Conservation (phyloP, 2,888 invertebrate genomes). For the Cheilosia soror region DNA sequence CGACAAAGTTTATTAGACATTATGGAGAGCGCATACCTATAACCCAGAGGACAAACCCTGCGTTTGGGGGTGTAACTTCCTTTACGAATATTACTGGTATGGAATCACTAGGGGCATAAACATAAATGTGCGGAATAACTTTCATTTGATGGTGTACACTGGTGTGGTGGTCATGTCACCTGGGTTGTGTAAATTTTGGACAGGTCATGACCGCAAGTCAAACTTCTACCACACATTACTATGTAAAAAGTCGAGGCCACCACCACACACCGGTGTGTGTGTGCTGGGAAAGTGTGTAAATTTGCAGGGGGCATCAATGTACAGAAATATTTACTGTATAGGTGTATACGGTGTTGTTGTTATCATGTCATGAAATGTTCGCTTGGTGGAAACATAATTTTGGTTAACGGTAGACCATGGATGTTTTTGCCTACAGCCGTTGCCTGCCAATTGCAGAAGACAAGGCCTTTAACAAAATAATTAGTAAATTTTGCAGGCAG, state of each 20-base stretch:
- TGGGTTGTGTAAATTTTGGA: conserved; percentile 66
- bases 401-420: conserved; percentile 22
- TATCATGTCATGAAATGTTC: conserved; percentile 33
- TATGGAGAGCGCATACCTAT: conserved; percentile 14
- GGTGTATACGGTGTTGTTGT: conserved; percentile 1
- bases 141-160: conserved; percentile 42
- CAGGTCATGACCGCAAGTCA: conserved; percentile 71
- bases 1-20: conserved; percentile 39
- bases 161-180: conserved; percentile 58
- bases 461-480: neutral
- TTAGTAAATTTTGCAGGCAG: too few relatives aligned
- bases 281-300: conserved; percentile 34
- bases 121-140: conserved; percentile 36
- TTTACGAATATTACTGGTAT: neutral
- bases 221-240: conserved; percentile 52
- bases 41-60: conserved; percentile 33
- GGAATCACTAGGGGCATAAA: conserved; percentile 4
- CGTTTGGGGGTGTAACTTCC: conserved; percentile 7
- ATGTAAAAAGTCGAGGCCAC: conserved; percentile 42
- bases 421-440: conserved; percentile 5
- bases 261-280: conserved; percentile 28
- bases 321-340: neutral
- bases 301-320: conserved; percentile 17
- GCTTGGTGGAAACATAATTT: conserved; percentile 18
- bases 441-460: conserved; percentile 10